Evolutionary conservation across 2,113 vertebrate genomes (phyloP).

Genomic region (Machaerirhynchus nigripectus): DNA sequence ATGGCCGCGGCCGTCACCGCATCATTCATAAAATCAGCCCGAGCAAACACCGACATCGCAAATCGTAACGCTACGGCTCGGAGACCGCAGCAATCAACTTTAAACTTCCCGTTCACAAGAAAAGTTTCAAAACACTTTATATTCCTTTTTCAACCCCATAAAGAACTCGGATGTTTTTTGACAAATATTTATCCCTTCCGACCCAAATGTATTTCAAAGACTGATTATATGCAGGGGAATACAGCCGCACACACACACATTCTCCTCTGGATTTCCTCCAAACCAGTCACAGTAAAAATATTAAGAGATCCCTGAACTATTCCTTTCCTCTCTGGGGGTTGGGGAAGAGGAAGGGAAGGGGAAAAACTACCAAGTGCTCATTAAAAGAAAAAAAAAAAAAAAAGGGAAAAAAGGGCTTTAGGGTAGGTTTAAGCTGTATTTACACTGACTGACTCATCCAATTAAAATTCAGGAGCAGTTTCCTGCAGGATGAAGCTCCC

Average conservation of each 20-base stretch:
- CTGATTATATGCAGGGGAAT: background rate
- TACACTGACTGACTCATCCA: conserved; percentile 78
- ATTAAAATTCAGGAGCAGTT: conserved; percentile 75
- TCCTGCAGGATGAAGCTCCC: conserved; percentile 75
- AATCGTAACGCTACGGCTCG: background rate
- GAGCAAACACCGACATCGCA: background rate
- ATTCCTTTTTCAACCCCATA: background rate
- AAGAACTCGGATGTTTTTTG: background rate
- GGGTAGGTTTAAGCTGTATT: conserved; percentile 69
- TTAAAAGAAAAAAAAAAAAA: background rate
- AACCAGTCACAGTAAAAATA: background rate
- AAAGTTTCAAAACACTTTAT: background rate
- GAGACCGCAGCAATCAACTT: background rate
- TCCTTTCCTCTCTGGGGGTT: background rate
- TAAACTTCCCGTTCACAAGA: background rate
- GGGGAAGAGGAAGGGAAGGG: background rate
- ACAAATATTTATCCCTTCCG: background rate
- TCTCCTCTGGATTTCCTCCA: background rate
- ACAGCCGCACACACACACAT: background rate
- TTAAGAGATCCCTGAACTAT: background rate
- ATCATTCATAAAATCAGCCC: conserved; percentile 49
- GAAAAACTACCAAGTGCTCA: background rate
- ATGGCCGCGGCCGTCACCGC: conserved; percentile 34
- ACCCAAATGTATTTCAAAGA: background rate
- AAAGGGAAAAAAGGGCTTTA: background rate